phyloP scores from a whole-genome alignment of 2,113 vertebrate species.

The Raja brachyura region DNA sequence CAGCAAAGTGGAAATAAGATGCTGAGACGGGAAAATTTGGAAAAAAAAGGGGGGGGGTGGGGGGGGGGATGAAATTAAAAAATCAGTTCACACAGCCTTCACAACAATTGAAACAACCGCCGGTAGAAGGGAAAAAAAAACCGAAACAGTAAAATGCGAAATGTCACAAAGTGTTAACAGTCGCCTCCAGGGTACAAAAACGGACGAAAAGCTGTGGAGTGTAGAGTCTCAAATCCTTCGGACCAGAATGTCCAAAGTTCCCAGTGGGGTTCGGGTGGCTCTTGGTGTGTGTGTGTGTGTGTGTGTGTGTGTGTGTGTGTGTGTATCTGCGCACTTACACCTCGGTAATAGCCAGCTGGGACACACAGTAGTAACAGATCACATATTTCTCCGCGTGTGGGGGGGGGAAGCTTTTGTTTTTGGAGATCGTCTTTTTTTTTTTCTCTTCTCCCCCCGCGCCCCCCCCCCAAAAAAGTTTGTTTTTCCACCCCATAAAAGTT shows the following conservation, averaged over 20 bases:
- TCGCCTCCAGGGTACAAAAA: constrained; percentile 85
- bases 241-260: constrained; percentile 71
- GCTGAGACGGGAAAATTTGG: too few relatives aligned
- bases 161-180: constrained; percentile 69
- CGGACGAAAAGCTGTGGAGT: constrained; percentile 81
- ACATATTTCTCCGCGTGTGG: constrained; percentile 69
- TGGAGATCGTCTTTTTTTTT: constrained; percentile 49
- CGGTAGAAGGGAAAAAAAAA: too few relatives aligned
- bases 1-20: constrained; percentile 14
- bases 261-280: constrained; percentile 57
- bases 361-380: constrained; percentile 72
- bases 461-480: too few relatives aligned
- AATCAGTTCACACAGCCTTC: constrained; percentile 13
- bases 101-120: background rate
- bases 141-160: constrained; percentile 46
- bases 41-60: too few relatives aligned
- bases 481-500: constrained; percentile 40
- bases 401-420: constrained; percentile 41
- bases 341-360: too few relatives aligned
- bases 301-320: background rate
- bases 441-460: too few relatives aligned
- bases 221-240: constrained; percentile 74
- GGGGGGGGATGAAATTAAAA: background rate
- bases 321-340: constrained; percentile 41
- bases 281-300: too few relatives aligned